phyloP scores from a whole-genome alignment of 2,113 vertebrate genomes.

The Plecotus auritus region DNA sequence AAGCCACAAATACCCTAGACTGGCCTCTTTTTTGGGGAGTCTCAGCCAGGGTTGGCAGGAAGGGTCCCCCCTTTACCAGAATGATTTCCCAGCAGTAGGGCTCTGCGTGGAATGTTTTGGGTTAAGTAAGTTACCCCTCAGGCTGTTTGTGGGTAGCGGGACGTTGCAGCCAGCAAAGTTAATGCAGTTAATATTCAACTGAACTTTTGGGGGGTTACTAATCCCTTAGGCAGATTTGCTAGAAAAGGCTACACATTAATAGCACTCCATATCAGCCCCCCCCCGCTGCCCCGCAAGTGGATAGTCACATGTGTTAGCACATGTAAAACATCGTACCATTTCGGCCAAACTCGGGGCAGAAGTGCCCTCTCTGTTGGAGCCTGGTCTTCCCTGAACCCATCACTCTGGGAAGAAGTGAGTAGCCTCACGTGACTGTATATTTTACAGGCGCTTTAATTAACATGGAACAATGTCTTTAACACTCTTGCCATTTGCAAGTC shows the following conservation, averaged over 20 bases:
- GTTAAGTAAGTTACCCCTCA: slow-evolving; percentile 76
- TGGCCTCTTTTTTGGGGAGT: neutral
- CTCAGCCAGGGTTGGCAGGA: slow-evolving; percentile 38
- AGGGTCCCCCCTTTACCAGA: slow-evolving; percentile 55
- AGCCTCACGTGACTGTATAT: slow-evolving; percentile 21
- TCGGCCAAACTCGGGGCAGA: slow-evolving; percentile 73
- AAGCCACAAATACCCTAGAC: neutral
- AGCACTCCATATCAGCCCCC: slow-evolving; percentile 86
- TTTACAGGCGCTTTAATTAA: slow-evolving; percentile 69
- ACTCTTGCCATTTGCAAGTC: slow-evolving; percentile 52
- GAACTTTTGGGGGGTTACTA: slow-evolving; percentile 87
- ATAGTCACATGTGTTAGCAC: slow-evolving; percentile 79
- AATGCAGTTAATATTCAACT: slow-evolving; percentile 85
- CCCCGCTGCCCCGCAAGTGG: slow-evolving; percentile 78
- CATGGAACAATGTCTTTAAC: slow-evolving; percentile 66
- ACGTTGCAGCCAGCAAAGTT: slow-evolving; percentile 79
- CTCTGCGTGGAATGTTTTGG: slow-evolving; percentile 73
- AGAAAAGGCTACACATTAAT: slow-evolving; percentile 95
- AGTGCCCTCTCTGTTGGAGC: slow-evolving; percentile 52
- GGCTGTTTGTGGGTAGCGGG: slow-evolving; percentile 77
- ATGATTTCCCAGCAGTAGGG: slow-evolving; percentile 35
- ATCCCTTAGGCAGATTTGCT: slow-evolving; percentile 86
- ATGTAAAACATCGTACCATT: slow-evolving; percentile 75
- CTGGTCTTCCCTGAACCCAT: neutral
- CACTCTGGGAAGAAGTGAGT: slow-evolving; percentile 21